Evolutionary conservation across 2,888 invertebrate genomes (phyloP), one percentile per base, ranked within the genome.

Genomic region (Glyphotaelius pellucidus): DNA sequence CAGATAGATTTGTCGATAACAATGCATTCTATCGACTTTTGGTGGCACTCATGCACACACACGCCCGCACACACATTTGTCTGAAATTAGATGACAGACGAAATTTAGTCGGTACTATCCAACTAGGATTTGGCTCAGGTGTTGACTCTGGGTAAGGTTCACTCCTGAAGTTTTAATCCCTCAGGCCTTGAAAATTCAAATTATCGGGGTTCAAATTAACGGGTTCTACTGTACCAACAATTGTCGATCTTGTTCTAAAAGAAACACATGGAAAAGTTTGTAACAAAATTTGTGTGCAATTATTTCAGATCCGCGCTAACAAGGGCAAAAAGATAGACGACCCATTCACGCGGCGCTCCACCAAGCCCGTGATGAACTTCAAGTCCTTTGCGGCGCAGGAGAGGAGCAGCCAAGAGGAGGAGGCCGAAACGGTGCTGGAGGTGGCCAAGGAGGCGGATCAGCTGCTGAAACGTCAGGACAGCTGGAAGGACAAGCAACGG

Each of bases 301-400:
- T 83, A 14, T 31, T 32, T 31, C 94, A 97, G 97, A 96, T 97
- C 25, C 96, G 96, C 94, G 98, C 97, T 11, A 98, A 97, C 94
- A 98, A 97, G 94, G 98, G 98, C 2, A 96, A 97, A 94, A 97
- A 97, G 94, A 96, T 97, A 0, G 98, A 98, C 93, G 99, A 99
- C 95, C 99, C 99, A 0, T 99, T 99, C 95, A 99, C 99, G 0
- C 95, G 99, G 92, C 96, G 99, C 92, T 98, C 98, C 93, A 98
- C 98, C 0, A 98, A 98, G 94, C 98, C 98, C 0, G 97, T 98
- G 92, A 98, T 98, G 98, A 97, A 98, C 94, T 98, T 98, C 94
- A 98, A 97, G 94, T 96, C 96, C 0, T 96, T 94, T 42, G 93
- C 93, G 2, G 93, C 93, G n/a, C 47, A 89, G 90, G 95, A 80